Evolutionary conservation across 1,140 invertebrate genomes (phyloP).

Genomic region (Pseudobourletiella spinata): DNA sequence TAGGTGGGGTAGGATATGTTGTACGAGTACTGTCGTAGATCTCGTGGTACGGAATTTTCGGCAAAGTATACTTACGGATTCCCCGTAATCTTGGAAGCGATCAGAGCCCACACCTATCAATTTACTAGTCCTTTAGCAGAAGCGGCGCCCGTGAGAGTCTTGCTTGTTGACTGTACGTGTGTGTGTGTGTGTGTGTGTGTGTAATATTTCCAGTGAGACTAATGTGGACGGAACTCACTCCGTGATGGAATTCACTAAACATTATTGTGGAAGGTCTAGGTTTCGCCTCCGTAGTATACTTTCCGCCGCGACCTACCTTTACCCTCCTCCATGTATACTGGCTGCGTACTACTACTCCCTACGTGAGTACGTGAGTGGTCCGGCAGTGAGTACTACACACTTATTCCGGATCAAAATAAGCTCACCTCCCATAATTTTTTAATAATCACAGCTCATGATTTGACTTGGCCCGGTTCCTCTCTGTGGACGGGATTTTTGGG

Average conservation of each 20-base stretch:
- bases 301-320: too few species aligned
- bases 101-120: constrained; percentile 28
- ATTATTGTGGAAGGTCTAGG: neutral
- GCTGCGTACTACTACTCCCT: too few species aligned
- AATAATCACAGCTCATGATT: neutral
- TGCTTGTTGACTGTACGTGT: too few species aligned
- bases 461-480: neutral
- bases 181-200: neutral
- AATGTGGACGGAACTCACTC: neutral
- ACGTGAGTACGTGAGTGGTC: too few species aligned
- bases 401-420: too few species aligned
- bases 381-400: too few species aligned
- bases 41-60: constrained; percentile 24
- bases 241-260: neutral
- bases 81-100: constrained; percentile 18
- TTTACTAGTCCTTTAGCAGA: constrained; percentile 25
- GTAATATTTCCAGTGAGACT: neutral
- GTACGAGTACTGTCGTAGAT: too few species aligned
- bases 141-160: constrained; percentile 20
- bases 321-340: too few species aligned
- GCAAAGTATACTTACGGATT: constrained; percentile 21
- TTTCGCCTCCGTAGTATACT: neutral
- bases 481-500: neutral
- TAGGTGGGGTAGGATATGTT: too few species aligned
- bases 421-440: too few species aligned